Evolutionary conservation across 2,888 invertebrate genomes (phyloP).

Genomic region (Nycteola revayana): DNA sequence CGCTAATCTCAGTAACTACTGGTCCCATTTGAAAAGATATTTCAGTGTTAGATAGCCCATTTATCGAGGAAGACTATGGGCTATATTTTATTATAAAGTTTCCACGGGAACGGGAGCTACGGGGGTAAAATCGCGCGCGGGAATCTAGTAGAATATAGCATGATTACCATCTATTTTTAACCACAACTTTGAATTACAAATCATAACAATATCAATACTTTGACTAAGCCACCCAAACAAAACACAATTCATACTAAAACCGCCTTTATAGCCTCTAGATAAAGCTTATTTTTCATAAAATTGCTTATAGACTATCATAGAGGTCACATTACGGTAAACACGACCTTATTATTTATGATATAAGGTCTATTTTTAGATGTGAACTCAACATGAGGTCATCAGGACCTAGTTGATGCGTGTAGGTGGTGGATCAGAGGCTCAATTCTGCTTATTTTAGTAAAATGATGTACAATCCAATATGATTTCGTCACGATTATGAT

Average conservation of each 20-base stretch:
- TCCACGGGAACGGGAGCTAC: too few relatives aligned
- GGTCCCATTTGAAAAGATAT: too few relatives aligned
- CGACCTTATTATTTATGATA: slow-evolving; percentile 14
- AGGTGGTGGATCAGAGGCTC: slow-evolving; percentile 24
- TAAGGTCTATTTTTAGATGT: slow-evolving; percentile 26
- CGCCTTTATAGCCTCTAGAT: neutral
- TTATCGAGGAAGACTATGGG: too few relatives aligned
- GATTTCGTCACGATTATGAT: too few relatives aligned
- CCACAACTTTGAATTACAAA: slow-evolving; percentile 4
- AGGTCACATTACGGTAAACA: slow-evolving; percentile 3
- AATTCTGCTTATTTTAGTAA: too few relatives aligned
- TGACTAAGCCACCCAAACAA: slow-evolving; percentile 5
- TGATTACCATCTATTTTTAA: neutral
- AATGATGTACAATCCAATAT: too few relatives aligned
- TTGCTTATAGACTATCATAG: neutral
- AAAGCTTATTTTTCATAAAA: slow-evolving; percentile 2
- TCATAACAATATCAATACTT: slow-evolving; percentile 12
- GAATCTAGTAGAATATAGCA: too few relatives aligned
- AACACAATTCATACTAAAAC: slow-evolving; percentile 3
- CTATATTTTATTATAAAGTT: too few relatives aligned
- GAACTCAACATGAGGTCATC: slow-evolving; percentile 22
- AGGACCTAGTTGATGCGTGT: slow-evolving; percentile 23
- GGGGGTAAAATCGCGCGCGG: too few relatives aligned
- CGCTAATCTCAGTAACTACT: too few relatives aligned
- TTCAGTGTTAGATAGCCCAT: too few relatives aligned